Percentiles rank a stretch among this genome's conserved stretches.
phyloP scores from a whole-genome alignment of 2,888 invertebrate genomes.

The Aspidiotus destructor region DNA sequence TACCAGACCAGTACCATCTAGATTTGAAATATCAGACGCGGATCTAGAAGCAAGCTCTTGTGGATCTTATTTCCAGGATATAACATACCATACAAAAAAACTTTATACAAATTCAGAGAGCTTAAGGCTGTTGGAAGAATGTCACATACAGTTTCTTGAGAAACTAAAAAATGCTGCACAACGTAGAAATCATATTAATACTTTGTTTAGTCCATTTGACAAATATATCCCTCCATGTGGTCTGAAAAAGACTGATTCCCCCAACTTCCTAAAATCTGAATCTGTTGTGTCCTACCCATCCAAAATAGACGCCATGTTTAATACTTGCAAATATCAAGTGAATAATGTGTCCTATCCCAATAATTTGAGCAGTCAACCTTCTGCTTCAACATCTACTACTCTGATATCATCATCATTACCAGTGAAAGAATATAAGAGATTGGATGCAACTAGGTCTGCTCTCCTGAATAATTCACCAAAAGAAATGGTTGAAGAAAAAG shows the following conservation, averaged over 20 bases:
- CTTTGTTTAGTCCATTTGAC: conserved; percentile 23
- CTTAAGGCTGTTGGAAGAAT: not conserved
- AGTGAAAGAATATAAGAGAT: too few species aligned
- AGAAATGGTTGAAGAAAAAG: too few species aligned
- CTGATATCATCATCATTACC: too few species aligned
- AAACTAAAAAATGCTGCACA: conserved; percentile 14
- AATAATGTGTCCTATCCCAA: too few species aligned
- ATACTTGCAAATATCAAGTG: too few species aligned
- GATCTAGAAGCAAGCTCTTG: conserved; percentile 5
- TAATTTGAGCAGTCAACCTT: too few species aligned
- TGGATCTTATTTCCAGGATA: conserved; percentile 20
- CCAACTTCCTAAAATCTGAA: conserved; percentile 10
- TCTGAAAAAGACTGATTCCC: not conserved
- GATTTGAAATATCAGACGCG: conserved; percentile 12
- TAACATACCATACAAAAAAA: conserved; percentile 8
- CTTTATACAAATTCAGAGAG: not conserved
- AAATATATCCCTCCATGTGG: conserved; percentile 22
- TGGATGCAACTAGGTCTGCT: too few species aligned
- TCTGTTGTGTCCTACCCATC: conserved; percentile 8
- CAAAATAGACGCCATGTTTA: not conserved
- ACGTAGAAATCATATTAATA: conserved; percentile 8
- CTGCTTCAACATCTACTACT: too few species aligned
- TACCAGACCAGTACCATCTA: conserved; percentile 18
- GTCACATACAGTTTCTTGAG: conserved; percentile 14
- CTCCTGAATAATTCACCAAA: too few species aligned